Conservation (phyloP, 2,797 vertebrate species). For the Euthynnus affinis region DNA sequence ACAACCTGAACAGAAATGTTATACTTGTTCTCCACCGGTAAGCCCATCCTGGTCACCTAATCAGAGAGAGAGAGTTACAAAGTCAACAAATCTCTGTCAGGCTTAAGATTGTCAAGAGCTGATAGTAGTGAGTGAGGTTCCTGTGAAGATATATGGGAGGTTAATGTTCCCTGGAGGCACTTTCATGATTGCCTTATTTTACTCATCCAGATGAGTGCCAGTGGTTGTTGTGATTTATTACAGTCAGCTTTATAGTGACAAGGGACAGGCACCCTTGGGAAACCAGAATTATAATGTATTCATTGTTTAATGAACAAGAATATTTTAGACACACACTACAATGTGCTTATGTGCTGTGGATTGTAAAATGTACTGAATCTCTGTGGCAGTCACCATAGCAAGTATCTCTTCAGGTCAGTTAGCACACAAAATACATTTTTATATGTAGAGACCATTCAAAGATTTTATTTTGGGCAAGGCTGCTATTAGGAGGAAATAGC, state of each 20-base stretch:
- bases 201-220: conserved; percentile 54
- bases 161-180: conserved; percentile 39
- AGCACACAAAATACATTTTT: background rate
- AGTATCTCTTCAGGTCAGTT: conserved; percentile 8
- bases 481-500: background rate
- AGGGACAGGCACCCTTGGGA: conserved; percentile 8
- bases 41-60: conserved; percentile 87
- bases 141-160: conserved; percentile 28
- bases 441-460: background rate
- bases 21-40: conserved; percentile 86
- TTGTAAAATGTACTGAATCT: background rate
- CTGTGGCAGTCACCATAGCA: background rate
- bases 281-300: conserved; percentile 16
- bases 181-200: conserved; percentile 56
- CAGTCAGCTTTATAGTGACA: background rate
- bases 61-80: conserved; percentile 59
- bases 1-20: conserved; percentile 88
- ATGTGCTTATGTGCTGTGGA: background rate
- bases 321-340: background rate
- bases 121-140: background rate
- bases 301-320: conserved; percentile 3
- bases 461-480: background rate
- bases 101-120: conserved; percentile 7
- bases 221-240: conserved; percentile 41
- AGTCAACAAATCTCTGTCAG: conserved; percentile 34